Conservation (phyloP, 1,140 invertebrate genomes). For the Camponotus vicinus region DNA sequence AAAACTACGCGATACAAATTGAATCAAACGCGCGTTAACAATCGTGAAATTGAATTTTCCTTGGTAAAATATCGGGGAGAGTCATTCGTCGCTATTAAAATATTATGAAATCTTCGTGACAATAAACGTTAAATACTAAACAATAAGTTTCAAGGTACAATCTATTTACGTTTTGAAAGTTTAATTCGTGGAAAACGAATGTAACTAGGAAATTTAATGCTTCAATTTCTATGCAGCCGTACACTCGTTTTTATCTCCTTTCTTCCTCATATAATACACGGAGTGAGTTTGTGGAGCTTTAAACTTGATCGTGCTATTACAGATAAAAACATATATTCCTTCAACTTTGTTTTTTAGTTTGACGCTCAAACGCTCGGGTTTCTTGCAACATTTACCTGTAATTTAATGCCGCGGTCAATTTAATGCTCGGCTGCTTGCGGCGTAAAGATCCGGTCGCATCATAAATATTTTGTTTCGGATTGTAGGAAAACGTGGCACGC, state of each 20-base stretch:
- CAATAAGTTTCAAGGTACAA: neutral
- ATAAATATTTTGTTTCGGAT: slow-evolving; percentile 37
- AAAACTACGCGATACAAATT: neutral
- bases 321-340: neutral
- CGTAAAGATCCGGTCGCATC: slow-evolving; percentile 35
- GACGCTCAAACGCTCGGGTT: slow-evolving; percentile 12
- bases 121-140: no score
- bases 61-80: no score
- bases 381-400: slow-evolving; percentile 12
- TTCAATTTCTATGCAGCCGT: neutral
- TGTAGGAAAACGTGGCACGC: slow-evolving; percentile 28
- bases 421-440: slow-evolving; percentile 39
- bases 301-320: slow-evolving; percentile 29
- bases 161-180: neutral
- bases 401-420: slow-evolving; percentile 52
- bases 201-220: neutral
- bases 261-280: neutral
- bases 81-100: no score
- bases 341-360: neutral
- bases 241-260: neutral
- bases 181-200: neutral
- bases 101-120: no score
- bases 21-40: neutral
- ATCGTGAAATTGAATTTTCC: neutral
- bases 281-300: neutral